These are phyloP conservation scores for Frieseomelitta varia DNA, from an alignment of 1,140 invertebrate genomes.

Conservation along the genomic window DNA sequence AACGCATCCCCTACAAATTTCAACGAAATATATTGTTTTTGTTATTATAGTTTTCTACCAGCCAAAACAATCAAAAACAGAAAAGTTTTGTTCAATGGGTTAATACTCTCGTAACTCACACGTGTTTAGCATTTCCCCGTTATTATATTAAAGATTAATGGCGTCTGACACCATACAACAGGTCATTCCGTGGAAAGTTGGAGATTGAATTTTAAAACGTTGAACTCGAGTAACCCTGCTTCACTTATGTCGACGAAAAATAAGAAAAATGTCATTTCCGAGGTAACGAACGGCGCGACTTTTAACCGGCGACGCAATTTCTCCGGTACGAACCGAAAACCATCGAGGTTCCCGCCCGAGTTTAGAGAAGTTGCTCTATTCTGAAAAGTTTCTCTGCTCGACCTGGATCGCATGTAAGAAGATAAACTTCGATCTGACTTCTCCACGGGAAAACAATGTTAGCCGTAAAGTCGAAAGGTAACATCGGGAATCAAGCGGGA, in stretches of 20 bases:
- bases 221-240: not conserved
- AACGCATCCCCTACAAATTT: no score
- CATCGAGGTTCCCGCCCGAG: not conserved
- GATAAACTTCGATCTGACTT: conserved; percentile 31
- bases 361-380: not conserved
- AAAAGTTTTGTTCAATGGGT: no score
- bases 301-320: not conserved
- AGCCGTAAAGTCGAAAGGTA: not conserved
- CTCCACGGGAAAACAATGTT: not conserved
- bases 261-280: not conserved
- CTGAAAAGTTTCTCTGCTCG: not conserved
- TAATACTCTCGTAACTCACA: no score
- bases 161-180: not conserved
- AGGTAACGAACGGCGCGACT: not conserved
- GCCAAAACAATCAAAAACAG: no score
- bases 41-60: no score
- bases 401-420: not conserved
- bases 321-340: no score
- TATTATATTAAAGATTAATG: not conserved
- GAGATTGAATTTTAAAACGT: not conserved
- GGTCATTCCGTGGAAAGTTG: not conserved
- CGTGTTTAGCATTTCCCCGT: not conserved
- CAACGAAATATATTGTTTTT: no score
- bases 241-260: not conserved
- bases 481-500: not conserved